phyloP scores from a whole-genome alignment of 2,888 invertebrate species.

The Bugula neritina region DNA sequence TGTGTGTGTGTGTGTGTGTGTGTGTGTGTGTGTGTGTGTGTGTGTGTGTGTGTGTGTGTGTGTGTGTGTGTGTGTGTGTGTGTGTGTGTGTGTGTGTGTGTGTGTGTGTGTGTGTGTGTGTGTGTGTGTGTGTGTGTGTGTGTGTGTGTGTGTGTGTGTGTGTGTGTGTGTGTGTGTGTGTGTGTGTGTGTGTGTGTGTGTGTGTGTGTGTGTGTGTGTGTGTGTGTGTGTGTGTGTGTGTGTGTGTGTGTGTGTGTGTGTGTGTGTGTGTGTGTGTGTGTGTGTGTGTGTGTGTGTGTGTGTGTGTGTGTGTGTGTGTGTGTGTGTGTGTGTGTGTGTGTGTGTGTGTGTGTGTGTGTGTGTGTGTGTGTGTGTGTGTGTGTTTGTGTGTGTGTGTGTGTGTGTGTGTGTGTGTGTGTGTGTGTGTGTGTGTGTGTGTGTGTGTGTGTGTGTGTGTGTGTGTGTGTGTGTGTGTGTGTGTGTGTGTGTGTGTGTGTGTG shows the following conservation, averaged over 20 bases:
- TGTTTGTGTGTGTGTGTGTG: too few relatives aligned
- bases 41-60: neutral
- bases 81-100: neutral
- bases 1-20: neutral
- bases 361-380: too few relatives aligned
- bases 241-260: neutral
- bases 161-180: neutral
- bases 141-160: neutral
- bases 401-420: neutral
- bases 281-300: neutral
- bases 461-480: neutral
- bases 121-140: neutral
- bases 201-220: neutral
- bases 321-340: neutral
- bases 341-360: neutral
- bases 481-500: too few relatives aligned
- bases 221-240: neutral
- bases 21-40: neutral
- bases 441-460: neutral
- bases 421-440: neutral
- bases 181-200: neutral
- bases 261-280: neutral
- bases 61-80: neutral
- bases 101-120: neutral
- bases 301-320: neutral